A percentile compares a stretch with the other conserved stretches of the same genome.
These are phyloP conservation scores for Hiodon tergisus DNA, from an alignment of 2,113 vertebrate genomes.

Conservation along the genomic window DNA sequence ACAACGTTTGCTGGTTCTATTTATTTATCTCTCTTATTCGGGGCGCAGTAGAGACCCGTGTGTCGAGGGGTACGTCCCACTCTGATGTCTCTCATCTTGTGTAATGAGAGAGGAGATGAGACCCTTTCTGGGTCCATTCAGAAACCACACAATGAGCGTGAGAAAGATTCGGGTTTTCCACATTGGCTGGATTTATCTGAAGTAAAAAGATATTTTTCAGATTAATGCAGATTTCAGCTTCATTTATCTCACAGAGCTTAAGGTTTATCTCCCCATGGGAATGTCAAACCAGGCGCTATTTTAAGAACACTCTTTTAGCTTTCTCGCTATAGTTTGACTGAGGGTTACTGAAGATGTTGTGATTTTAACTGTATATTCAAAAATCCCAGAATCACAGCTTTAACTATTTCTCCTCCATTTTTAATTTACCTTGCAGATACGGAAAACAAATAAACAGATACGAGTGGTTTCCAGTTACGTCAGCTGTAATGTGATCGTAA, in stretches of 20 bases:
- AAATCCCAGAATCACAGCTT: not conserved
- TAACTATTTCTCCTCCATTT: not conserved
- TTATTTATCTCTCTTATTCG: conserved; percentile 33
- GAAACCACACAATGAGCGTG: conserved; percentile 29
- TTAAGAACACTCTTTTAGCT: not conserved
- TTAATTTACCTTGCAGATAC: not conserved
- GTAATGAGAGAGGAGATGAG: conserved; percentile 38
- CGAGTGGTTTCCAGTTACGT: no score
- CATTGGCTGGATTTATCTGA: conserved; percentile 29
- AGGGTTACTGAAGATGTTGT: not conserved
- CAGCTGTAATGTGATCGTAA: no score
- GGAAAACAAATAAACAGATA: no score
- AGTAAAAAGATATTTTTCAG: conserved; percentile 27
- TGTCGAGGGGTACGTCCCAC: conserved; percentile 21
- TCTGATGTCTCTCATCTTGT: conserved; percentile 24
- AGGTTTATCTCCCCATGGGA: conserved; percentile 1
- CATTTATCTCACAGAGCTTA: not conserved
- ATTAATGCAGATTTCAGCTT: conserved; percentile 25
- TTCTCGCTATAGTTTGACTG: not conserved
- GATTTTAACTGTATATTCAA: not conserved
- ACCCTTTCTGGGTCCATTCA: conserved; percentile 28
- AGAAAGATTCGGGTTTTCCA: conserved; percentile 30
- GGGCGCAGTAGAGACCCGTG: not conserved
- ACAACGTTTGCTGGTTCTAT: no score
- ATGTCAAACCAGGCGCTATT: not conserved